Percentiles rank a stretch among this genome's conserved stretches.
Conservation (phyloP, 1,140 invertebrate species). For the Papilio helenus region DNA sequence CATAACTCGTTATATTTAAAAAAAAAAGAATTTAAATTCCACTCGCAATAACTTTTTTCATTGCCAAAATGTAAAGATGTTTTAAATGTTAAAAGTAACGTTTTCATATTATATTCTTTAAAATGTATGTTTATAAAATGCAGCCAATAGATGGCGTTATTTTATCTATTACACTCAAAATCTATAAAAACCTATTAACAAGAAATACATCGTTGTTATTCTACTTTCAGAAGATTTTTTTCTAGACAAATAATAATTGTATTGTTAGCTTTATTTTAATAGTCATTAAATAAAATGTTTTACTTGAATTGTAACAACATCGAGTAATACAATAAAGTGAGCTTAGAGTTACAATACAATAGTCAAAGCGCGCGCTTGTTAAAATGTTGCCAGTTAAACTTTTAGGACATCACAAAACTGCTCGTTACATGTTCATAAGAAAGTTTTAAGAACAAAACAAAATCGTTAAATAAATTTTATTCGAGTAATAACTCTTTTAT, state of each 20-base stretch:
- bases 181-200: no score
- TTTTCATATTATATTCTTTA: no score
- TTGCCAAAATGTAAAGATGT: no score
- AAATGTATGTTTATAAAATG: no score
- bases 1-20: no score
- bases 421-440: conserved; percentile 22
- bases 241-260: not conserved
- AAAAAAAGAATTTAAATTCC: no score
- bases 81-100: no score
- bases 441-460: conserved; percentile 26
- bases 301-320: not conserved
- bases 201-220: not conserved
- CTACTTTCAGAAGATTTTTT: not conserved
- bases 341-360: not conserved
- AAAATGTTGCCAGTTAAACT: conserved; percentile 26
- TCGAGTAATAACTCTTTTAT: conserved; percentile 21
- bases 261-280: not conserved
- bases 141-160: no score
- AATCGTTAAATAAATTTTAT: conserved; percentile 30
- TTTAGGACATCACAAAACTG: conserved; percentile 27
- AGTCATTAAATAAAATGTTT: not conserved
- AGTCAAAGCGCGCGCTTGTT: conserved; percentile 3
- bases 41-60: no score
- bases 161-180: no score
- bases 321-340: conserved; percentile 3